Conservation (phyloP, 2,113 vertebrate species). For the Platanista minor region DNA sequence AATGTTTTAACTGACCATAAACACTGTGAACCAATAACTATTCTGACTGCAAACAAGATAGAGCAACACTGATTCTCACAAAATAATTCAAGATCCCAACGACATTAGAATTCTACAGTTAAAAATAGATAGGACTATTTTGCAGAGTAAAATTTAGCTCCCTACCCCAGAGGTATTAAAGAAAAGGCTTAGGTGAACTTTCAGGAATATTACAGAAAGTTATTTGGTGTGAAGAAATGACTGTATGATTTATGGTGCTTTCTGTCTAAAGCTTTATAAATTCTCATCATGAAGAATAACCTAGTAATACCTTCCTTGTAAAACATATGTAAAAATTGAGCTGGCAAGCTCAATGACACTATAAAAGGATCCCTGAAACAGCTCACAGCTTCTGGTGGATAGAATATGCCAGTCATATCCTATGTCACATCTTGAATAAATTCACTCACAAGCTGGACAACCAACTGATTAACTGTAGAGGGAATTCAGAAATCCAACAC, state of each 20-base stretch:
- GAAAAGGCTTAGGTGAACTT: not conserved
- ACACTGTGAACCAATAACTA: not conserved
- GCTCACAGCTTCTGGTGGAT: not conserved
- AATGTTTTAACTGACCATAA: not conserved
- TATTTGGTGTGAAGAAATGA: not conserved
- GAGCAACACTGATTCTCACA: not conserved
- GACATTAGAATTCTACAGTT: not conserved
- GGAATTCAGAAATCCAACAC: not conserved
- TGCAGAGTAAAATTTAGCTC: not conserved
- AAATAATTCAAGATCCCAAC: constrained; percentile 8
- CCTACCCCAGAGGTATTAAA: not conserved
- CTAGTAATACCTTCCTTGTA: not conserved
- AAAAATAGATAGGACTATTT: constrained; percentile 1
- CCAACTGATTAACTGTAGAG: not conserved
- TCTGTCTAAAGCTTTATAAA: not conserved
- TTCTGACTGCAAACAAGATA: not conserved
- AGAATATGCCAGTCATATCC: not conserved
- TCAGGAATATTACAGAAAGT: not conserved
- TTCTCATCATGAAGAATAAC: constrained; percentile 2
- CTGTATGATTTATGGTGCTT: not conserved
- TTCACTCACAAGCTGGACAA: not conserved
- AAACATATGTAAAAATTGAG: not conserved
- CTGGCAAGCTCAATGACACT: not conserved
- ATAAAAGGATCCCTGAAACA: not conserved
- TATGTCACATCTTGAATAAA: not conserved